phyloP scores from a whole-genome alignment of 2,888 invertebrate genomes.

The Mellilla xanthometata region DNA sequence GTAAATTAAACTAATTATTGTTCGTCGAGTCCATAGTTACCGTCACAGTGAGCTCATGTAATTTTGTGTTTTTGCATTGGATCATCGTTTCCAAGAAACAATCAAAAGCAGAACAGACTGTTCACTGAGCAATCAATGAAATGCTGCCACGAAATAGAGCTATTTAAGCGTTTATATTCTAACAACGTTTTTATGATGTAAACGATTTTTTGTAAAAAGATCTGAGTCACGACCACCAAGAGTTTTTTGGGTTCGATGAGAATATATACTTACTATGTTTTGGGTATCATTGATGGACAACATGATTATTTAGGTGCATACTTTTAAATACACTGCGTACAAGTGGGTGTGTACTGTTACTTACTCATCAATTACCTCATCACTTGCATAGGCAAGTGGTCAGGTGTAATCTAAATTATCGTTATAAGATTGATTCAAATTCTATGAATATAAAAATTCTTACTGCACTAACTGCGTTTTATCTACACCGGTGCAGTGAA shows the following conservation, averaged over 20 bases:
- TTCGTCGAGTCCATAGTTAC: not conserved
- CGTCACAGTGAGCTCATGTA: slow-evolving; percentile 6
- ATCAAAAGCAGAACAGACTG: slow-evolving; percentile 2
- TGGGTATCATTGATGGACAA: too few species aligned
- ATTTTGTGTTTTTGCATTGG: slow-evolving; percentile 7
- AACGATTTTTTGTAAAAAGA: slow-evolving; percentile 7
- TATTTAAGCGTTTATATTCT: slow-evolving; percentile 10
- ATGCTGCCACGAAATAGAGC: slow-evolving; percentile 8
- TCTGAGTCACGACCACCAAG: slow-evolving; percentile 10
- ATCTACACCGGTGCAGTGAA: too few species aligned
- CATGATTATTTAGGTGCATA: too few species aligned
- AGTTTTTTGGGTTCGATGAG: not conserved
- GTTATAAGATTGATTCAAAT: too few species aligned
- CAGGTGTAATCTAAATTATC: too few species aligned
- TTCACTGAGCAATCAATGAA: slow-evolving; percentile 14
- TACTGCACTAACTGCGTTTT: too few species aligned
- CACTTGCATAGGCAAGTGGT: too few species aligned
- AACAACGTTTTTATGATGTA: slow-evolving; percentile 6
- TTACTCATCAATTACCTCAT: too few species aligned
- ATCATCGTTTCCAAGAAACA: slow-evolving; percentile 18
- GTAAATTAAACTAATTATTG: slow-evolving; percentile 6
- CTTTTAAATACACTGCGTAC: too few species aligned
- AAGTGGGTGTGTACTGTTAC: too few species aligned
- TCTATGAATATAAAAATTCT: too few species aligned
- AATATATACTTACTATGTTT: too few species aligned